phyloP scores from a whole-genome alignment of 2,797 vertebrate species.

The Megaceryle alcyon region DNA sequence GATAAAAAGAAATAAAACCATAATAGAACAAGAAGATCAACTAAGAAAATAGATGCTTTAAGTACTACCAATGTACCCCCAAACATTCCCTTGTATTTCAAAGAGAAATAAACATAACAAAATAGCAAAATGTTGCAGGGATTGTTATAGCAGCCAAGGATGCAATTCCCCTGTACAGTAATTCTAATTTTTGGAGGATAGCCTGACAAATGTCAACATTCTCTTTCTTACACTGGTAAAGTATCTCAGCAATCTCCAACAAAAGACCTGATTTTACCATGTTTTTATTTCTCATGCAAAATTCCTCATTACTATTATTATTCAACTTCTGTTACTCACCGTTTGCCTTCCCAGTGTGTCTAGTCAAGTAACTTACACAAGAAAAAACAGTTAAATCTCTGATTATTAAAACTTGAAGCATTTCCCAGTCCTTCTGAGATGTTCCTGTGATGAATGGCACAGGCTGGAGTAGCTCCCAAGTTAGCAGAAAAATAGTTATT shows the following conservation, averaged over 20 bases:
- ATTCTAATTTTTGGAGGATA: slow-evolving; percentile 35
- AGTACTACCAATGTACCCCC: not conserved
- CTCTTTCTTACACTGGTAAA: not conserved
- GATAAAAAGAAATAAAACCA: not conserved
- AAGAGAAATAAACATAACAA: not conserved
- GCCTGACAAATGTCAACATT: slow-evolving; percentile 26
- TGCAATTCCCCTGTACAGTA: not conserved
- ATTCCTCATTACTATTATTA: slow-evolving; percentile 46
- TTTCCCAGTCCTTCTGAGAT: slow-evolving; percentile 40
- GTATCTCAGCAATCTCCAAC: slow-evolving; percentile 36
- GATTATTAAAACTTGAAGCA: slow-evolving; percentile 51
- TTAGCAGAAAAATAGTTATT: not conserved
- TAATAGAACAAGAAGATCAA: not conserved
- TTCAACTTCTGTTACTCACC: slow-evolving; percentile 38
- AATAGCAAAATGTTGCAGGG: not conserved
- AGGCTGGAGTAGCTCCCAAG: slow-evolving; percentile 22
- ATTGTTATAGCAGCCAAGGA: not conserved
- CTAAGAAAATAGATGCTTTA: not conserved
- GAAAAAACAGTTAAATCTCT: slow-evolving; percentile 43
- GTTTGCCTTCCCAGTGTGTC: slow-evolving; percentile 25
- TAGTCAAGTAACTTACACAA: slow-evolving; percentile 33
- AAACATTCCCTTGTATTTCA: not conserved
- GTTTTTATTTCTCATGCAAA: slow-evolving; percentile 54
- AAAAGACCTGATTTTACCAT: slow-evolving; percentile 43
- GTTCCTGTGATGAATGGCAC: slow-evolving; percentile 41